Base-by-base conservation (phyloP, 2,888 invertebrate species). In the Portevinia maculata region DNA sequence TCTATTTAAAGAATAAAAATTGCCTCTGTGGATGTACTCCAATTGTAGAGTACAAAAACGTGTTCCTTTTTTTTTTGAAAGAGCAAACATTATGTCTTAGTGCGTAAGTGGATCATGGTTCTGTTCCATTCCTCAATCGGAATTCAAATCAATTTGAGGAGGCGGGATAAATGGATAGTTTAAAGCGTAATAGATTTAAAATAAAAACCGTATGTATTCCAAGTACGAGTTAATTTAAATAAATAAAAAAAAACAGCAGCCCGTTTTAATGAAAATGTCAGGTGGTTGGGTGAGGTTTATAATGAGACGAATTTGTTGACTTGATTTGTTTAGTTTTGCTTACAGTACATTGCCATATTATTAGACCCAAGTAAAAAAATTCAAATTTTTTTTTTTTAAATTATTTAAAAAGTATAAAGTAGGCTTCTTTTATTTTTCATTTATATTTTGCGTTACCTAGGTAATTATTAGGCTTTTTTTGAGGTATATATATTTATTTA, bases 1-100 rank as follows among this genome's bases (percentile, higher is more conserved):
- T 81, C 70, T 81, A 76, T 76, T 81, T 81, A 57, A 59, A 69
- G 69, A 74, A 75, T 64, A 41, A 24, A 28, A 60, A 55, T 69
- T 57, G 30, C n/a, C 53, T 74, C 34, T 46, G 65, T 67, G 69
- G 57, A 32, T 17, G 9, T 73, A 65, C 24, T 74, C 55, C 55
- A 44, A 69, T 60, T 69, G 48, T 48, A 62, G 50, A 67, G 48
- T 67, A 55, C 44, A 17, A 21, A 46, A 30, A 65, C 39, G 28
- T 55, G 21, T 17, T 50, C 55, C 1, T 1, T 37, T 24, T 57
- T 37, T 62, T 48, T 65, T 41, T 50, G n/a, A 17, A 24, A 30
- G n/a, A 44, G 11, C 32, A 17, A 24, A 32, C n/a, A 52, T 44
- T n/a, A 30, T n/a, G 55, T 15, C 34, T 64, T 48, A 41, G 15